Evolutionary conservation across 2,888 invertebrate genomes (phyloP).

Genomic region (Apodemia duryi): DNA sequence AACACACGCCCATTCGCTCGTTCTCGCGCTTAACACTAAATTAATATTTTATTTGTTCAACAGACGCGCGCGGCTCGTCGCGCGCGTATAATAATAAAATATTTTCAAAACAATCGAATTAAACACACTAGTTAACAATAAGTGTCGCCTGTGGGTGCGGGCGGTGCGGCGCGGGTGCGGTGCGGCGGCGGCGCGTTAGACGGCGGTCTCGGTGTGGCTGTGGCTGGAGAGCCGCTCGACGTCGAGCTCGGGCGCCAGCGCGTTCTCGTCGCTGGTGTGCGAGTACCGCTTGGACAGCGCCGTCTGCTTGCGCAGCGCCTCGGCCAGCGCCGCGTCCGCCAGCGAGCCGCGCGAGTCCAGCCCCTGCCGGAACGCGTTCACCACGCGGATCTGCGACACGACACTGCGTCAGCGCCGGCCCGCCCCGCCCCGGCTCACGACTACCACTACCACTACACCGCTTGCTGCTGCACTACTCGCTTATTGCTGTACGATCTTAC

Average conservation of each 20-base stretch:
- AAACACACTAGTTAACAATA: slow-evolving; percentile 80
- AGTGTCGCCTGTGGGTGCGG: slow-evolving; percentile 60
- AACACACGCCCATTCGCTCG: slow-evolving; percentile 77
- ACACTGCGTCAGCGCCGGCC: slow-evolving; percentile 29
- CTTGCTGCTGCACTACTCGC: slow-evolving; percentile 24
- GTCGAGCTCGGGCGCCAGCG: slow-evolving; percentile 94
- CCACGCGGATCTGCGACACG: slow-evolving; percentile 97
- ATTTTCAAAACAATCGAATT: slow-evolving; percentile 80
- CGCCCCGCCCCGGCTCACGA: no score
- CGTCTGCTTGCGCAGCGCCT: slow-evolving; percentile 95
- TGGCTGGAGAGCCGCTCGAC: slow-evolving; percentile 95
- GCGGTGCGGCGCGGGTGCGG: slow-evolving; percentile 26
- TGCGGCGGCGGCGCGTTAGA: slow-evolving; percentile 74
- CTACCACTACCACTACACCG: slow-evolving; percentile 7
- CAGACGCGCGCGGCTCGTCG: slow-evolving; percentile 72
- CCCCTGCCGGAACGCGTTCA: slow-evolving; percentile 99
- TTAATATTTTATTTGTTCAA: slow-evolving; percentile 78
- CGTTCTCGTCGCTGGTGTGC: slow-evolving; percentile 91
- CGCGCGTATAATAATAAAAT: slow-evolving; percentile 78
- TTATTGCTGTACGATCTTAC: slow-evolving; percentile 24
- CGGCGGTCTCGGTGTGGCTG: slow-evolving; percentile 97
- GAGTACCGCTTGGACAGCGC: slow-evolving; percentile 95
- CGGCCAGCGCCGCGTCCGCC: slow-evolving; percentile 94
- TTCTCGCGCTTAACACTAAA: slow-evolving; percentile 77
- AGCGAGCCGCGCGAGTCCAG: slow-evolving; percentile 97